Conservation (phyloP, 2,888 invertebrate genomes). For the Acanthosepion pharaonis region DNA sequence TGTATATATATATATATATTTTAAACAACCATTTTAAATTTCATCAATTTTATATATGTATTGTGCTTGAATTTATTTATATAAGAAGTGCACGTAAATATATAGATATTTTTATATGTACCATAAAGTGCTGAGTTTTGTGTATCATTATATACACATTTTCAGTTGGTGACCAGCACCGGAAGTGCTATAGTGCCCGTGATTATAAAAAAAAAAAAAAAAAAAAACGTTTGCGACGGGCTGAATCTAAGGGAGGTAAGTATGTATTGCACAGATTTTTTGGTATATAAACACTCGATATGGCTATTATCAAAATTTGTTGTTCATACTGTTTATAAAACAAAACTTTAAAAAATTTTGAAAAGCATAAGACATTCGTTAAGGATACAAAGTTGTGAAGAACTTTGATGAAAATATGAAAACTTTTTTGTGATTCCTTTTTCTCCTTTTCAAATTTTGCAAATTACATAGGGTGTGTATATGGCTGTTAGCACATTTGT, state of each 20-base stretch:
- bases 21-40: neutral
- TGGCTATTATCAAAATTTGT: neutral
- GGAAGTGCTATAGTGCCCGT: neutral
- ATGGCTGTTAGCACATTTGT: neutral
- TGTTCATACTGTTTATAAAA: neutral
- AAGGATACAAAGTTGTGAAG: neutral
- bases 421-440: neutral
- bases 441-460: neutral
- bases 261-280: neutral
- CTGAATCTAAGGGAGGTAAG: constrained; percentile 12
- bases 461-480: neutral
- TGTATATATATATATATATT: too few species aligned
- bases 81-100: neutral
- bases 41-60: neutral
- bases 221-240: neutral
- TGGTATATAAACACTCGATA: neutral
- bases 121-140: neutral
- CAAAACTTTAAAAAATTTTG: neutral
- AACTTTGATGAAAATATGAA: neutral
- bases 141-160: neutral
- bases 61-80: neutral
- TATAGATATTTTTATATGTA: constrained; percentile 7
- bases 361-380: neutral
- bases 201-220: neutral
- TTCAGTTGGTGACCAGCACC: constrained; percentile 33